phyloP scores from a whole-genome alignment of 2,113 vertebrate genomes.

The Thalassarche chlororhynchos region DNA sequence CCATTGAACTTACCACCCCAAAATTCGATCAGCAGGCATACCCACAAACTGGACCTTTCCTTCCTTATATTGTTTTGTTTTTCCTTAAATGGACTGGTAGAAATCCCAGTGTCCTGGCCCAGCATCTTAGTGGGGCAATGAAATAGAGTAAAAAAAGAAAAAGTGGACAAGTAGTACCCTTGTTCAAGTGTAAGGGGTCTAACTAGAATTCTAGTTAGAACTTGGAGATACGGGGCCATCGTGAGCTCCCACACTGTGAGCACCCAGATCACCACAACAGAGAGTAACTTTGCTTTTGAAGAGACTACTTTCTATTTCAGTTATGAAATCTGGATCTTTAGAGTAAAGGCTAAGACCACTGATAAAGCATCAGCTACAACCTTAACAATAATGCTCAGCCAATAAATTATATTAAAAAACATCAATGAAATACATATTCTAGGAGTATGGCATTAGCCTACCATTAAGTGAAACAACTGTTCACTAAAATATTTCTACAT shows the following conservation, averaged over 20 bases:
- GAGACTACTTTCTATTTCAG: not conserved
- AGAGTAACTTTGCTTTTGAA: not conserved
- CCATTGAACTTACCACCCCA: constrained; percentile 69
- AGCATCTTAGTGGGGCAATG: constrained; percentile 69
- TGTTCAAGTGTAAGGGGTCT: constrained; percentile 54
- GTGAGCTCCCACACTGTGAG: not conserved
- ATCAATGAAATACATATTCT: not conserved
- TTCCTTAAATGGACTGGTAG: constrained; percentile 69
- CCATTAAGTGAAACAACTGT: not conserved
- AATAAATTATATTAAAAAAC: not conserved
- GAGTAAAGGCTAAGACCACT: not conserved
- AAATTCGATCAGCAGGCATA: constrained; percentile 64
- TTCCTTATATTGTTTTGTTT: constrained; percentile 68
- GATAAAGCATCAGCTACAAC: not conserved
- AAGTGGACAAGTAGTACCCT: constrained; percentile 62
- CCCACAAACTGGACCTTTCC: constrained; percentile 65
- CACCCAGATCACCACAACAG: constrained; percentile 9
- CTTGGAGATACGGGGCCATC: not conserved
- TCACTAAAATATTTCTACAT: not conserved
- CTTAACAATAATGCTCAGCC: not conserved
- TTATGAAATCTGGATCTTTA: not conserved
- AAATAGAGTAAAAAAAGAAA: constrained; percentile 65
- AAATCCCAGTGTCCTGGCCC: constrained; percentile 69
- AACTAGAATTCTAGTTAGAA: constrained; percentile 58
- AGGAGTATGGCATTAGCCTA: not conserved